Evolutionary conservation across 1,140 invertebrate species (phyloP).

Genomic region (Neuroterus valhalla): DNA sequence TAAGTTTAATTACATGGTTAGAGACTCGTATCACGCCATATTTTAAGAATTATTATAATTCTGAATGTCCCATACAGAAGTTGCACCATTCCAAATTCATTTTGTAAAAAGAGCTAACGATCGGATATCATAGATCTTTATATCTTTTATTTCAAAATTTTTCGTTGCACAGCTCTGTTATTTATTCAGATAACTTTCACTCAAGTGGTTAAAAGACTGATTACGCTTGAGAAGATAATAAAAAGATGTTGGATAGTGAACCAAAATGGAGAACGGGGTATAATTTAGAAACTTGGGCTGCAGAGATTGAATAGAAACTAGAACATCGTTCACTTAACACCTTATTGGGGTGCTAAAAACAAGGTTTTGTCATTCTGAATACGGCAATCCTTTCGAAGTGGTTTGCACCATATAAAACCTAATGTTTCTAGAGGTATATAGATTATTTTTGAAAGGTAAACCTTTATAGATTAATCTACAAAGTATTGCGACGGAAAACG

Average conservation of each 20-base stretch:
- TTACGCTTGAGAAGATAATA: neutral
- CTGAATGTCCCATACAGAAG: too few relatives aligned
- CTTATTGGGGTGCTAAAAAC: conserved; percentile 20
- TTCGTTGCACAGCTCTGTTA: neutral
- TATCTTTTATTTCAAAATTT: conserved; percentile 5
- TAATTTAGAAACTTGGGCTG: conserved; percentile 4
- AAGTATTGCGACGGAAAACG: neutral
- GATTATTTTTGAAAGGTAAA: conserved; percentile 26
- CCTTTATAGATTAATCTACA: conserved; percentile 1
- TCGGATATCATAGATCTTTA: too few relatives aligned
- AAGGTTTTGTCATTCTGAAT: neutral
- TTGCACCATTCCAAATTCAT: too few relatives aligned
- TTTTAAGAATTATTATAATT: too few relatives aligned
- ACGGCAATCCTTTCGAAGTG: conserved; percentile 15
- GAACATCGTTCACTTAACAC: neutral
- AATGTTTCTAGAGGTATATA: neutral
- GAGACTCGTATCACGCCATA: too few relatives aligned
- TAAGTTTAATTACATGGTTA: too few relatives aligned
- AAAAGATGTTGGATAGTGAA: neutral
- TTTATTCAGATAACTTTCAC: conserved; percentile 14
- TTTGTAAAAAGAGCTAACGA: too few relatives aligned
- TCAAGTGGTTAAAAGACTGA: conserved; percentile 4
- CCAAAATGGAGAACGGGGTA: neutral
- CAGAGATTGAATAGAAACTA: conserved; percentile 10
- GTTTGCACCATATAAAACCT: neutral